A percentile compares a stretch with the other conserved stretches of the same genome.
phyloP scores from a whole-genome alignment of 2,797 vertebrate species.

The Gymnodraco acuticeps region DNA sequence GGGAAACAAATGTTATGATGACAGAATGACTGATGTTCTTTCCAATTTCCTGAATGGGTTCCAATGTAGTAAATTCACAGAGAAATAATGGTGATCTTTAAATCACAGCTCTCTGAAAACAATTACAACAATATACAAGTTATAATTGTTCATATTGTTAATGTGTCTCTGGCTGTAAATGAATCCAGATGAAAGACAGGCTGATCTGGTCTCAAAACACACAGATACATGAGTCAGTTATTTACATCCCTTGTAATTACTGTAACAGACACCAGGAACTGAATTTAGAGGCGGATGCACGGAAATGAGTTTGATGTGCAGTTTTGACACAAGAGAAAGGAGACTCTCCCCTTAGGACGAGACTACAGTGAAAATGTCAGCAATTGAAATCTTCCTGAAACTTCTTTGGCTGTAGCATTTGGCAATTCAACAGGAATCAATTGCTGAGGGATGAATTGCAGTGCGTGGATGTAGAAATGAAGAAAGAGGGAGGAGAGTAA shows the following conservation, averaged over 20 bases:
- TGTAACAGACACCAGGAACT: conserved; percentile 34
- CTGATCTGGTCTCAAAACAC: conserved; percentile 8
- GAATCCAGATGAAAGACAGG: conserved; percentile 29
- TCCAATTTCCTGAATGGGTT: conserved; percentile 23
- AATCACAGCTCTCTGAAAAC: conserved; percentile 43
- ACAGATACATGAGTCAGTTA: background rate
- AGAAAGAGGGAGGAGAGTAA: conserved; percentile 15
- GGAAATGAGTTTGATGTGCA: conserved; percentile 4
- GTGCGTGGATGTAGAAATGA: background rate
- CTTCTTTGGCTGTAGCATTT: conserved; percentile 83
- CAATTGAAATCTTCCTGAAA: conserved; percentile 61
- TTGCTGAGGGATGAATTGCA: conserved; percentile 31
- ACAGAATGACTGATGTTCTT: conserved; percentile 37
- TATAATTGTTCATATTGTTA: conserved; percentile 1
- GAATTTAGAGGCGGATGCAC: conserved; percentile 39
- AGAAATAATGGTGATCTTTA: conserved; percentile 21
- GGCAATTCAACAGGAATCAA: conserved; percentile 68
- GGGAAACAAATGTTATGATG: conserved; percentile 19
- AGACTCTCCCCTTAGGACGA: conserved; percentile 23
- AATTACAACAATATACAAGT: conserved; percentile 10
- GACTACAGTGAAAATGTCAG: conserved; percentile 37
- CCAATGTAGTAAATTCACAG: conserved; percentile 22
- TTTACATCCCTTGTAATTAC: background rate
- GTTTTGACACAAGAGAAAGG: conserved; percentile 2
- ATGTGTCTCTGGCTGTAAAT: conserved; percentile 8